These are phyloP conservation scores for Calephelis perditalis DNA, from an alignment of 2,888 invertebrate species.

Conservation along the genomic window DNA sequence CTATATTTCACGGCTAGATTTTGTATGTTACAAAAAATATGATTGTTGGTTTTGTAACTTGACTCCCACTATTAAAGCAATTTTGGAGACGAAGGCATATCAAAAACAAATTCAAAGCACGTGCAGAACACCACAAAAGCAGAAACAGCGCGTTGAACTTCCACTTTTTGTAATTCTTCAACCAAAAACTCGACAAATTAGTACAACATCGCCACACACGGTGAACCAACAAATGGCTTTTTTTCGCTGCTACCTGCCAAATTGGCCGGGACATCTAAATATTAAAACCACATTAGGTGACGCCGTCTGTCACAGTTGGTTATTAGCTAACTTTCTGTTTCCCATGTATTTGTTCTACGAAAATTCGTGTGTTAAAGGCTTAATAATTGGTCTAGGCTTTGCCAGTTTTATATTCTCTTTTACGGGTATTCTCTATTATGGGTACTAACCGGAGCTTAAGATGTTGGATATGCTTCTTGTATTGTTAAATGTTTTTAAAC, in stretches of 20 bases:
- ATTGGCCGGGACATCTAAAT: constrained; percentile 49
- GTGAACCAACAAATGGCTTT: constrained; percentile 53
- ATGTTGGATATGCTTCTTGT: too few species aligned
- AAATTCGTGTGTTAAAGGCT: background rate
- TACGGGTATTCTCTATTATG: too few species aligned
- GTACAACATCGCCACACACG: constrained; percentile 60
- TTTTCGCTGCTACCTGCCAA: constrained; percentile 52
- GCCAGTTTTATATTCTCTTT: too few species aligned
- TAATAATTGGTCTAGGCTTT: too few species aligned
- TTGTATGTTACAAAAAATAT: too few species aligned
- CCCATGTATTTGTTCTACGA: constrained; percentile 13
- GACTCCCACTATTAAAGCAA: too few species aligned
- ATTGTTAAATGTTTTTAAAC: too few species aligned
- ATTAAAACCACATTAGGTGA: constrained; percentile 69
- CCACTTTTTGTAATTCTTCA: constrained; percentile 33
- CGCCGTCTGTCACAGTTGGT: constrained; percentile 42
- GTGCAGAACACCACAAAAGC: constrained; percentile 16
- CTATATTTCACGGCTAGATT: too few species aligned
- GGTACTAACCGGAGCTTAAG: too few species aligned
- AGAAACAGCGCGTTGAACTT: constrained; percentile 25
- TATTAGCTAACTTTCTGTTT: constrained; percentile 43
- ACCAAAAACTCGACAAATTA: constrained; percentile 49
- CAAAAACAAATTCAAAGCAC: constrained; percentile 17
- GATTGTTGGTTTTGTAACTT: too few species aligned
- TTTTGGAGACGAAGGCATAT: too few species aligned